Evolutionary conservation across 2,113 vertebrate genomes (phyloP).

Genomic region (Camelus dromedarius): DNA sequence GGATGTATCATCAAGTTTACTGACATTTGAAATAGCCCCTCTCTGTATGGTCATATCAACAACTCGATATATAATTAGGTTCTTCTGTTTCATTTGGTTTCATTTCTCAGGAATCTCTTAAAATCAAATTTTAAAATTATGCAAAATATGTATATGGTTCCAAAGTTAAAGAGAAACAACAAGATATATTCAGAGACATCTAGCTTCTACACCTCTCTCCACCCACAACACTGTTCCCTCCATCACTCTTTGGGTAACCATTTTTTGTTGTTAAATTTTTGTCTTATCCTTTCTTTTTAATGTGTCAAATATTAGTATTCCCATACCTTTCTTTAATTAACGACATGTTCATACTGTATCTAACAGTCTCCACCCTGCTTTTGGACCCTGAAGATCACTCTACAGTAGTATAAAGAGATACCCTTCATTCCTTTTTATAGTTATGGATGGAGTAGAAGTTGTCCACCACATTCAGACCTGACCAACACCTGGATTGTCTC

Average conservation of each 20-base stretch:
- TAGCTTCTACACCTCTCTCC: neutral
- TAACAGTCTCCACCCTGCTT: neutral
- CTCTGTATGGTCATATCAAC: neutral
- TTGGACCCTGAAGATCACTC: neutral
- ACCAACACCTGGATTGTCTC: neutral
- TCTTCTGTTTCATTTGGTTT: neutral
- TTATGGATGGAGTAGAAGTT: neutral
- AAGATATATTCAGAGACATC: neutral
- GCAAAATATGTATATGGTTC: neutral
- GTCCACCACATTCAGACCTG: neutral
- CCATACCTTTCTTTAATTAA: neutral
- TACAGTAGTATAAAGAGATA: neutral
- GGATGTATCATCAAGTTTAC: neutral
- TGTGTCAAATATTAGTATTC: neutral
- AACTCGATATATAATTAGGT: neutral
- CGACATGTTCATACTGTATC: neutral
- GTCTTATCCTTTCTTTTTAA: neutral
- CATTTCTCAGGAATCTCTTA: neutral
- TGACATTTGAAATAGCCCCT: slow-evolving; percentile 33
- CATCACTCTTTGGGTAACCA: neutral
- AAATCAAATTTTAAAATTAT: neutral
- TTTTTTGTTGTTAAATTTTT: neutral
- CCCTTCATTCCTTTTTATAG: neutral
- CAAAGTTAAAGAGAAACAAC: neutral
- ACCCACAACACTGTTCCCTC: neutral